Evolutionary conservation across 1,140 invertebrate species (phyloP).

Genomic region (Eciton burchellii): DNA sequence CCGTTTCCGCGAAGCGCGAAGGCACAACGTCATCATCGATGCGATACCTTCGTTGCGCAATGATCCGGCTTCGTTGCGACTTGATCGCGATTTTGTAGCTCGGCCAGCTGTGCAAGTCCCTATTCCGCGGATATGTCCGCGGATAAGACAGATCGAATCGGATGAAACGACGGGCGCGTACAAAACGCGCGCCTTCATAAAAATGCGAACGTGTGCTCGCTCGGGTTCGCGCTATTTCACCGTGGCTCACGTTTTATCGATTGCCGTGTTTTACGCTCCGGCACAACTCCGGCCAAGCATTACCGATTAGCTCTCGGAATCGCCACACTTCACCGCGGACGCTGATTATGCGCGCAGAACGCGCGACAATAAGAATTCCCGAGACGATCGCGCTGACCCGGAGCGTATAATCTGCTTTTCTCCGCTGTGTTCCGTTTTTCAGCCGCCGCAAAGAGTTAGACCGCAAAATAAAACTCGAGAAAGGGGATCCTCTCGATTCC

Average conservation of each 20-base stretch:
- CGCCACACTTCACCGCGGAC: constrained; percentile 4
- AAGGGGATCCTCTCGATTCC: background rate
- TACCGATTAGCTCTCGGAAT: background rate
- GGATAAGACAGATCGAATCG: background rate
- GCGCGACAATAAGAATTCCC: background rate
- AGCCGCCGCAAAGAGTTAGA: background rate
- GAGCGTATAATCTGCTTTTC: background rate
- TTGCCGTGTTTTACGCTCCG: constrained; percentile 5
- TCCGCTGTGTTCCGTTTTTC: background rate
- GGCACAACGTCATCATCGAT: background rate
- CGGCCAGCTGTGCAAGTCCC: background rate
- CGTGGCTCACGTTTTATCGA: constrained; percentile 4
- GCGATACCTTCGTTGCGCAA: background rate
- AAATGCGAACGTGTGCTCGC: background rate
- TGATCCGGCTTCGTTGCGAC: background rate
- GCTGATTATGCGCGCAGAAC: background rate
- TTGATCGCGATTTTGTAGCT: background rate
- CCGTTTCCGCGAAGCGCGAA: background rate
- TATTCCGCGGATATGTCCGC: background rate
- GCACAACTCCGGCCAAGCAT: background rate
- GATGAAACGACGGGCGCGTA: background rate
- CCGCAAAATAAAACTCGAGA: background rate
- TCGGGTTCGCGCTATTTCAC: background rate
- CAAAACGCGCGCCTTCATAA: constrained; percentile 1
- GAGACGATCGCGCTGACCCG: background rate